Conservation (phyloP, 2,113 vertebrate genomes). For the Sander vitreus region DNA sequence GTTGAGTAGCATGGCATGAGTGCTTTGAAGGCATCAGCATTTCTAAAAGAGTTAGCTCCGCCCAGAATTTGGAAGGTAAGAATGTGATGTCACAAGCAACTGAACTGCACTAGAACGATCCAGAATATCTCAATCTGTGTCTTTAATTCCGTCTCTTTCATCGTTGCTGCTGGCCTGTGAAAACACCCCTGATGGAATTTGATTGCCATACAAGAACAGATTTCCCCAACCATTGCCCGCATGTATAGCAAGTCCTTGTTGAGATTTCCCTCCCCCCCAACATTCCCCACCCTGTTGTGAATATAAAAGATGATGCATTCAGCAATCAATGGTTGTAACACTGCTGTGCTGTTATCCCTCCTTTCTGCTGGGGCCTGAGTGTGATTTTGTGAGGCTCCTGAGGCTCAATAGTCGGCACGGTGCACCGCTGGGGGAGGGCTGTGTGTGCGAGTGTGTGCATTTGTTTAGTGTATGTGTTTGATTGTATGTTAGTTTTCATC, state of each 20-base stretch:
- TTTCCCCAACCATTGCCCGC: slow-evolving; percentile 41
- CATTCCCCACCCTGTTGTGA: slow-evolving; percentile 25
- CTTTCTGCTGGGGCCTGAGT: slow-evolving; percentile 49
- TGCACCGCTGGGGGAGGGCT: slow-evolving; percentile 41
- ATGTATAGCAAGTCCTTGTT: slow-evolving; percentile 6
- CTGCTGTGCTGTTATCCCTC: slow-evolving; percentile 65
- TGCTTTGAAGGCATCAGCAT: no score
- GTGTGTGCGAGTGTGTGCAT: neutral
- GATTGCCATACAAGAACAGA: slow-evolving; percentile 15
- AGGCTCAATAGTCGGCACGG: slow-evolving; percentile 54
- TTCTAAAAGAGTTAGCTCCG: no score
- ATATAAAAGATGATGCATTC: slow-evolving; percentile 62
- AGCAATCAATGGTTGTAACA: slow-evolving; percentile 60
- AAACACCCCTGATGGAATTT: slow-evolving; percentile 28
- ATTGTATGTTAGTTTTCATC: slow-evolving; percentile 34
- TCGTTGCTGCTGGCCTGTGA: slow-evolving; percentile 30
- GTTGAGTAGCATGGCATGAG: slow-evolving; percentile 48
- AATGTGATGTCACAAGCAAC: no score
- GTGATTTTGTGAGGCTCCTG: slow-evolving; percentile 69
- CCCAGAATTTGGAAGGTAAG: no score
- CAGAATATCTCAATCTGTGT: neutral
- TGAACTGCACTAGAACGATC: neutral
- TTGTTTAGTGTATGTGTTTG: slow-evolving; percentile 5
- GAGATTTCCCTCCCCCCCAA: slow-evolving; percentile 1
- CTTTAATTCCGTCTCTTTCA: neutral